phyloP scores from a whole-genome alignment of 2,113 vertebrate genomes.

The Regulus satrapa region DNA sequence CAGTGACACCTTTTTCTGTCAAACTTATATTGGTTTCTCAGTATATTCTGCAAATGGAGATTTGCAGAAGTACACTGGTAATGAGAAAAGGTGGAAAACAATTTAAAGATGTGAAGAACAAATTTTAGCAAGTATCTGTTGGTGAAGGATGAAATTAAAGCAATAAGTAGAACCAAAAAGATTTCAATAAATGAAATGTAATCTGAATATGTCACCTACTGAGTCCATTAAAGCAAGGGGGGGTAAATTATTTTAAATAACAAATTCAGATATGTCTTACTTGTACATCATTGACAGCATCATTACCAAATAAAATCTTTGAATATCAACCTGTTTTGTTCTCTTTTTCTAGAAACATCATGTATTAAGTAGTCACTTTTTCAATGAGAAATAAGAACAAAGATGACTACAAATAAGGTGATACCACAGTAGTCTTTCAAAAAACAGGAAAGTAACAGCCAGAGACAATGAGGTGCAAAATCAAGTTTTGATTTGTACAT shows the following conservation, averaged over 20 bases:
- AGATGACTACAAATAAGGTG: background rate
- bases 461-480: background rate
- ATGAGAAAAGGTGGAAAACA: background rate
- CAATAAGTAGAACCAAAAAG: background rate
- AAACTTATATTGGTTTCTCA: background rate
- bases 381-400: background rate
- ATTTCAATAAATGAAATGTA: background rate
- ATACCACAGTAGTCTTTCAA: background rate
- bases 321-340: background rate
- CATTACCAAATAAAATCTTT: background rate
- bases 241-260: background rate
- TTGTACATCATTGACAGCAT: background rate
- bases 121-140: background rate
- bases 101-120: background rate
- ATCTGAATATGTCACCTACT: background rate
- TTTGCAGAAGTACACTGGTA: background rate
- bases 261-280: background rate
- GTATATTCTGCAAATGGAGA: background rate
- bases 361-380: background rate
- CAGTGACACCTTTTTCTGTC: background rate
- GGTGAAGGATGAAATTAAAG: background rate
- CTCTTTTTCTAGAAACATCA: background rate
- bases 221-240: background rate
- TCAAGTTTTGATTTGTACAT: background rate
- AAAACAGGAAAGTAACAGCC: background rate